Evolutionary conservation across 2,113 vertebrate species (phyloP), one percentile per base, ranked within the genome.

Genomic region (Pangasianodon gigas): DNA sequence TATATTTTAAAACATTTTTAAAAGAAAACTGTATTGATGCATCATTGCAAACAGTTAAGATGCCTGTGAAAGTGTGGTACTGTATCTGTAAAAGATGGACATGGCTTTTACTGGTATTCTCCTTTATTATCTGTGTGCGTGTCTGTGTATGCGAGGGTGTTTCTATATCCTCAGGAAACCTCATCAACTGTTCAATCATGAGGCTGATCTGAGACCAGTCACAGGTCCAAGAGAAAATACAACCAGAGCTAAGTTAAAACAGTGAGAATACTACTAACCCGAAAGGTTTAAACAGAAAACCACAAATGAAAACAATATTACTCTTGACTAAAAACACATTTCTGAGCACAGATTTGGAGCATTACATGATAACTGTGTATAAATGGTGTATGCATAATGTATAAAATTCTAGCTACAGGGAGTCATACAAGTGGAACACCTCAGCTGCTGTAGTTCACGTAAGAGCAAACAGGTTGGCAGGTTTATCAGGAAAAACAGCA

Each of bases 401-500:
- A 26, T 32, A 85, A 29, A 24, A 29, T 56, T 58, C 52, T 86
- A 14, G 37, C 69, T 48, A 79, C n/a, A 75, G 32, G 37, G 9
- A 79, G 75, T 79, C 46, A 29, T 4, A 80, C 46, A 52, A 81
- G 29, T 52, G 79, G 51, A 56, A 51, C 16, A 21, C 5, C 32
- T 24, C 82, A 60, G 56, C 54, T 60, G 37, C 82, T 60, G 37
- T 26, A 60, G 32, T 32, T 84, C 10, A 44, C 37, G n/a, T 56
- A 41, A 83, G 62, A 84, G 41, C 24, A 44, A 89, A 71, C 80
- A 87, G 44, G 67, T 67, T 58, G 46, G n/a, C 79, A 60, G 60
- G 84, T 92, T 74, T 9, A 48, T 87, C 80, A 84, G 85, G 80
- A 87, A 62, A 88, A 48, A 87, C 89, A 81, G 46, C 87, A 87